Base-by-base conservation (phyloP, 2,797 vertebrate species). In the Crenuchus spilurus region DNA sequence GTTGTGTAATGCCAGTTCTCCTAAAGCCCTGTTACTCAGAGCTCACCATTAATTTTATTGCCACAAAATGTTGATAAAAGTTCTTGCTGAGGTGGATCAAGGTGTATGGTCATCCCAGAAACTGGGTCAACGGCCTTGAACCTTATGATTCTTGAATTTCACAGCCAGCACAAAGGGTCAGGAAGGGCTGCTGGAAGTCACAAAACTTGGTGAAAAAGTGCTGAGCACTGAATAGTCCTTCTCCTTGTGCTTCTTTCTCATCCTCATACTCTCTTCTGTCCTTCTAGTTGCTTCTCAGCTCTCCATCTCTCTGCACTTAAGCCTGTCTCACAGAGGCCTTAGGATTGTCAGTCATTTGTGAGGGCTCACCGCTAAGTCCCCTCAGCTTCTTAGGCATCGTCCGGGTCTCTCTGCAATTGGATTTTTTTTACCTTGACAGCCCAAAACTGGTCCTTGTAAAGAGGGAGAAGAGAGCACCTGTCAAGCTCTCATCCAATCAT, bases 381-480 rank as follows among this genome's bases (percentile, higher is more conserved):
- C 18, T 8, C 41, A 41, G 64, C 64, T 46, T 10, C 70, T 74
- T 68, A 75, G 82, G 26, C 49, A 75, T 72, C 75, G 66, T 22
- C 54, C 70, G 33, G 44, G 35, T 35, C 71, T 80, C 70, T 54
- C 46, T 37, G 26, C 79, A 83, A 86, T 84, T 73, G 78, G 76
- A 82, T 85, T 82, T 80, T 62, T 83, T 80, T 62, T 83, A 72
- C 73, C 0, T 46, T 80, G 74, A 66, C 72, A 70, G 49, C 51
- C 35, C 35, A 60, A 78, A 78, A 73, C 76, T 80, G 78, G 42
- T 70, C 60, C 26, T 16, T 13, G 64, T 60, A 24, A 60, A 70
- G 66, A 82, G 82, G 84, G 78, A 71, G 82, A 78, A 83, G 75
- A 79, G 75, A 70, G 73, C n/a, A 66, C 75, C 84, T 87, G 82